Evolutionary conservation across 2,113 vertebrate genomes (phyloP).

Genomic region (Hiodon tergisus): DNA sequence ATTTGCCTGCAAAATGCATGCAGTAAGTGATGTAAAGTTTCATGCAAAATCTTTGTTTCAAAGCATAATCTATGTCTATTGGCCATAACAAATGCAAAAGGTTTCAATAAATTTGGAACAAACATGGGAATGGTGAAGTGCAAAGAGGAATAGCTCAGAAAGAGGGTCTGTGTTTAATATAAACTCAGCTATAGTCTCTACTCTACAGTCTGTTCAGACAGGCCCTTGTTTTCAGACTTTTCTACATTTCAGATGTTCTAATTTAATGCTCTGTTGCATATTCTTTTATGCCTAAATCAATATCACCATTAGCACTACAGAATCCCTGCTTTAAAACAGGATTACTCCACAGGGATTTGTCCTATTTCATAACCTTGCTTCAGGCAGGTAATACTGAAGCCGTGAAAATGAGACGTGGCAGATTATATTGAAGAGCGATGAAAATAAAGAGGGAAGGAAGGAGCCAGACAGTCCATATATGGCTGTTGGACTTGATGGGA

Average conservation of each 20-base stretch:
- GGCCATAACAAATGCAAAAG: background rate
- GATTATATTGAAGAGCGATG: background rate
- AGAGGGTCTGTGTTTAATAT: background rate
- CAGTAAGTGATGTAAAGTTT: no score
- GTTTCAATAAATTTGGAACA: background rate
- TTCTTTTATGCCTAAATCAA: slow-evolving; percentile 24
- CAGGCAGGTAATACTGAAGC: slow-evolving; percentile 7
- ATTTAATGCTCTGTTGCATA: slow-evolving; percentile 16
- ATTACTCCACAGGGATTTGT: slow-evolving; percentile 19
- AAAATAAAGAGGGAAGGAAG: background rate
- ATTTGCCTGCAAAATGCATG: no score
- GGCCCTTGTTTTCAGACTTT: background rate
- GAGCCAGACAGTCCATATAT: background rate
- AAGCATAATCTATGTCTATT: background rate
- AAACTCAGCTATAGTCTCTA: no score
- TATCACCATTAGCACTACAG: slow-evolving; percentile 22
- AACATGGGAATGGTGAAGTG: background rate
- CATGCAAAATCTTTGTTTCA: background rate
- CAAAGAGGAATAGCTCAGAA: background rate
- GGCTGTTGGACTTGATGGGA: no score
- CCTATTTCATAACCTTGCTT: slow-evolving; percentile 19
- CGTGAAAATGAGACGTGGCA: background rate
- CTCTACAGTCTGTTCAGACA: background rate
- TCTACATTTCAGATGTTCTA: background rate
- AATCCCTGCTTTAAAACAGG: slow-evolving; percentile 10